These are phyloP conservation scores for Dicrostonyx torquatus DNA, from an alignment of 2,797 vertebrate species.

Conservation along the genomic window DNA sequence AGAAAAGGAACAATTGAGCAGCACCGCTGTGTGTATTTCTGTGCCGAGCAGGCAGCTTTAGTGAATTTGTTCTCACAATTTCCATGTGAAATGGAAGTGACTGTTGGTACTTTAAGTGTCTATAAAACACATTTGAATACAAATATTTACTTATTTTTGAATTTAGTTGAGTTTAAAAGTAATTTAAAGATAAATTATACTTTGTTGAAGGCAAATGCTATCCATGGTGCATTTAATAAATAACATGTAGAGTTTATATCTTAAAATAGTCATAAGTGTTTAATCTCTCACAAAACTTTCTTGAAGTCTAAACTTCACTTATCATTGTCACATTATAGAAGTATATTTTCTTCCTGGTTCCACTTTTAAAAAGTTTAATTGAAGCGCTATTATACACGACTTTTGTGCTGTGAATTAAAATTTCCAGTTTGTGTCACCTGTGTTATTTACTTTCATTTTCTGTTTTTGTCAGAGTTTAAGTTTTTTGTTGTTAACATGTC, in stretches of 20 bases:
- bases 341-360: background rate
- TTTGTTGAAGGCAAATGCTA: constrained; percentile 1
- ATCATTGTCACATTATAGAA: background rate
- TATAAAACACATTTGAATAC: background rate
- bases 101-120: background rate
- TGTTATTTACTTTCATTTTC: background rate
- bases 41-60: background rate
- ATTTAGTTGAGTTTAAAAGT: background rate
- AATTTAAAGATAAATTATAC: background rate
- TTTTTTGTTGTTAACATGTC: background rate
- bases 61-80: background rate
- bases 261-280: background rate
- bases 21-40: background rate
- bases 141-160: background rate
- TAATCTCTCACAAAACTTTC: constrained; percentile 57
- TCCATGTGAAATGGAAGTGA: background rate
- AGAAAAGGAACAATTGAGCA: background rate
- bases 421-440: background rate
- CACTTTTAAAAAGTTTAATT: background rate
- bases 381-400: background rate
- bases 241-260: background rate
- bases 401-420: background rate
- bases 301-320: constrained; percentile 6
- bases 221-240: background rate
- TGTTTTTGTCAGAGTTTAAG: background rate